phyloP scores from a whole-genome alignment of 2,888 invertebrate species.

The Athripsodes cinereus region DNA sequence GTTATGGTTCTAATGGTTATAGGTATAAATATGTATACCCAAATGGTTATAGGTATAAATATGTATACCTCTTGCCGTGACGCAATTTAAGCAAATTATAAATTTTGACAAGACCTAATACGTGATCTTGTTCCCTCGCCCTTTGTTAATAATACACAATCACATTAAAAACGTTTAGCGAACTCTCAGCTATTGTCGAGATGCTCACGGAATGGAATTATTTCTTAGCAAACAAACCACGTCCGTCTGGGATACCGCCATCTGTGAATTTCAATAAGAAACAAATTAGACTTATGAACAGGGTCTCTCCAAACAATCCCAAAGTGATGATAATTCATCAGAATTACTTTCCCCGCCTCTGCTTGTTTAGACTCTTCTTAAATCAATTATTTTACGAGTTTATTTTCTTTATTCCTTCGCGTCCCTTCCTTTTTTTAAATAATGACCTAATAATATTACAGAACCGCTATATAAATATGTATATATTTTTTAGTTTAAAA shows the following conservation, averaged over 20 bases:
- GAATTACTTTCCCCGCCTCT: neutral
- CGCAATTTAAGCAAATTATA: neutral
- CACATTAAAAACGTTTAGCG: constrained; percentile 8
- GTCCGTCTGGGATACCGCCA: constrained; percentile 8
- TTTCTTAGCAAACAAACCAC: constrained; percentile 12
- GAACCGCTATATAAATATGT: too few species aligned
- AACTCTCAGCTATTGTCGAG: neutral
- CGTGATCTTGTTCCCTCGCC: constrained; percentile 1
- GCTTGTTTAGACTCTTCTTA: neutral
- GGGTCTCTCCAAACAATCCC: neutral
- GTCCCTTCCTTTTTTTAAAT: neutral
- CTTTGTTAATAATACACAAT: constrained; percentile 2
- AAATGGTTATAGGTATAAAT: too few species aligned
- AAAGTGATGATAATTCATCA: neutral
- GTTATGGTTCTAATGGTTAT: too few species aligned
- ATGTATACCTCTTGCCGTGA: neutral
- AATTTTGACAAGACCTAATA: constrained; percentile 4
- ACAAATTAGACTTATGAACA: constrained; percentile 10
- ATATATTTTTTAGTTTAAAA: too few species aligned
- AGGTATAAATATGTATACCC: too few species aligned
- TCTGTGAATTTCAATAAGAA: constrained; percentile 17
- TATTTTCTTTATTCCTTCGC: neutral
- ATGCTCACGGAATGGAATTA: neutral
- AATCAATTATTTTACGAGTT: neutral
- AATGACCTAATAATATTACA: neutral